phyloP scores from a whole-genome alignment of 2,888 invertebrate species.

The Pseudococcus longispinus region DNA sequence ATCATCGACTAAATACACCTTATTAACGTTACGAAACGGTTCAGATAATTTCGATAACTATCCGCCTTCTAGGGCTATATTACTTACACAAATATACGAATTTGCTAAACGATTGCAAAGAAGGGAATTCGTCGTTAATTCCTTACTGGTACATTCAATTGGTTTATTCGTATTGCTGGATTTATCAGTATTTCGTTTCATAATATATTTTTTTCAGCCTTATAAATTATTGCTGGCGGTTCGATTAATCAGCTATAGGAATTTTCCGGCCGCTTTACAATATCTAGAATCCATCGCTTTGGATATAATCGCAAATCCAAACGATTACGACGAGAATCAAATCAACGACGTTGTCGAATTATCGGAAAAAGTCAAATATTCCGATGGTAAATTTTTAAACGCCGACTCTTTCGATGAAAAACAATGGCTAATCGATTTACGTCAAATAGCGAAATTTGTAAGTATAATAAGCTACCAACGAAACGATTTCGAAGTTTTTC shows the following conservation, averaged over 20 bases:
- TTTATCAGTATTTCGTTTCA: neutral
- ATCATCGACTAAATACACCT: conserved; percentile 71
- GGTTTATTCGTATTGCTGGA: neutral
- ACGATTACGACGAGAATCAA: conserved; percentile 64
- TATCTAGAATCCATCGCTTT: conserved; percentile 83
- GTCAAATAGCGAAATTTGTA: neutral
- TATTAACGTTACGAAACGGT: conserved; percentile 65
- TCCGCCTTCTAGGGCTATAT: conserved; percentile 78
- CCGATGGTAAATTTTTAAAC: conserved; percentile 59
- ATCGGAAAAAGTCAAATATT: conserved; percentile 63
- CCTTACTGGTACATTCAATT: conserved; percentile 72
- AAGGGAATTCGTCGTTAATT: conserved; percentile 74
- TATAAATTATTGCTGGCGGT: conserved; percentile 85
- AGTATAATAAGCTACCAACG: neutral
- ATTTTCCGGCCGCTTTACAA: conserved; percentile 71
- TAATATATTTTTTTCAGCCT: conserved; percentile 65
- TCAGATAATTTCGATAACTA: conserved; percentile 74
- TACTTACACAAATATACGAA: conserved; percentile 95
- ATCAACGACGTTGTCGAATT: conserved; percentile 59
- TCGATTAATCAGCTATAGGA: conserved; percentile 78
- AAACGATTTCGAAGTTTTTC: neutral
- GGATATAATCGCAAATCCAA: conserved; percentile 70
- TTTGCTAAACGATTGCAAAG: conserved; percentile 85
- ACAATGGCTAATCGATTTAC: conserved; percentile 63
- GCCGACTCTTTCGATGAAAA: conserved; percentile 64